A percentile compares a stretch with the other conserved stretches of the same genome.
Conservation (phyloP, 37 sponge, comb jelly and placozoan species). For the Aplysina aerophoba region DNA sequence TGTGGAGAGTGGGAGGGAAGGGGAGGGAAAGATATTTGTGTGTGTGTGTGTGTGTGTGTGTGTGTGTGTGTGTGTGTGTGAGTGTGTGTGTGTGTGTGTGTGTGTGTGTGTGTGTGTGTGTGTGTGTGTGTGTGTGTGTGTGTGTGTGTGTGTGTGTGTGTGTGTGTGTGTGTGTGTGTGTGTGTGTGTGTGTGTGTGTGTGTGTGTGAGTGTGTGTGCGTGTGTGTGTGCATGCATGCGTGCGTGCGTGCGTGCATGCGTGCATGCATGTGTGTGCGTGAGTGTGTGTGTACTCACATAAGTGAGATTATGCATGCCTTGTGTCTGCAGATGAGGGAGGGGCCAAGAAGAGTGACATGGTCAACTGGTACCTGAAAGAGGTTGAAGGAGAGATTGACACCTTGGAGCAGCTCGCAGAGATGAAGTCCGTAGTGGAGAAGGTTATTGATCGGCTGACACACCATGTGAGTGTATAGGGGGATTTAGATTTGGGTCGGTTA, state of each 20-base stretch:
- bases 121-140: constrained; percentile 16
- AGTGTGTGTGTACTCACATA: not conserved
- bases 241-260: too few species aligned
- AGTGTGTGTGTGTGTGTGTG: too few species aligned
- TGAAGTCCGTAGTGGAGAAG: constrained; percentile 86
- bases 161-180: constrained; percentile 9
- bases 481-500: too few species aligned
- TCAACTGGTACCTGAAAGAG: constrained; percentile 95
- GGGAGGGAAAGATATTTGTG: not conserved
- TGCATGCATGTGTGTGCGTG: too few species aligned
- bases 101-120: not conserved
- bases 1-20: constrained; percentile 5
- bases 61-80: too few species aligned
- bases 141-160: constrained; percentile 7
- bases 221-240: not conserved
- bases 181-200: not conserved
- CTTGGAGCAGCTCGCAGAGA: constrained; percentile 77
- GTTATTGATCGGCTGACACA: constrained; percentile 92
- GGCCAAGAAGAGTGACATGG: constrained; percentile 64
- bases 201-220: too few species aligned
- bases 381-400: constrained; percentile 87
- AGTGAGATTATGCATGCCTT: not conserved
- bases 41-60: not conserved
- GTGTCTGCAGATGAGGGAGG: constrained; percentile 66
- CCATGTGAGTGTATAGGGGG: constrained; percentile 68